phyloP scores from a whole-genome alignment of 2,797 vertebrate species.

The Amblyraja radiata region DNA sequence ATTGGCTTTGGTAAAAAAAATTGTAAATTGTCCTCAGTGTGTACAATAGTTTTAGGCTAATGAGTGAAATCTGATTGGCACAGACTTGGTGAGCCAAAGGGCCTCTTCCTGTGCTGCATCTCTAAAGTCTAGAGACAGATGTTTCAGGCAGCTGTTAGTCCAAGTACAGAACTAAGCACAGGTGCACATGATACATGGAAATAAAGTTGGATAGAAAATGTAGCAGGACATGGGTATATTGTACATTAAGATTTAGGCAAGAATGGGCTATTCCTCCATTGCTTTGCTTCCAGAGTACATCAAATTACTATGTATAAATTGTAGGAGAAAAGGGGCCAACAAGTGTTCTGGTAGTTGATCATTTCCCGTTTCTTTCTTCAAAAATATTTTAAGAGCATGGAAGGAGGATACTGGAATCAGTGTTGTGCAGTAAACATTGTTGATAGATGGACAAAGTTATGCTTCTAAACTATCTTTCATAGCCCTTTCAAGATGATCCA shows the following conservation, averaged over 20 bases:
- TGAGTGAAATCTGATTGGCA: too few species aligned
- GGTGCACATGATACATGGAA: neutral
- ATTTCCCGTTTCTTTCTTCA: neutral
- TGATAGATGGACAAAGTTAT: neutral
- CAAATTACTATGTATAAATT: neutral
- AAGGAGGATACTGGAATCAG: neutral
- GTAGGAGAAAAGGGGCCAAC: neutral
- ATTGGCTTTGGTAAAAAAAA: too few species aligned
- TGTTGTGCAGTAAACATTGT: neutral
- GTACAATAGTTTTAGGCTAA: too few species aligned
- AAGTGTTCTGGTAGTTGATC: neutral
- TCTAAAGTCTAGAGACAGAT: neutral
- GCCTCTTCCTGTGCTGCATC: too few species aligned
- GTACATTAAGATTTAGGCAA: neutral
- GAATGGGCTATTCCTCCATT: neutral
- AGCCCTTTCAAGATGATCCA: too few species aligned
- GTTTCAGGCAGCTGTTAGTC: neutral
- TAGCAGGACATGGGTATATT: neutral
- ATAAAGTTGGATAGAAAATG: neutral
- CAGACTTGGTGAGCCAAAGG: too few species aligned
- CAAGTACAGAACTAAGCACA: neutral
- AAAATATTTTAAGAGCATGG: neutral
- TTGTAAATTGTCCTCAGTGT: too few species aligned
- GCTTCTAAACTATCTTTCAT: too few species aligned
- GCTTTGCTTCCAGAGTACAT: neutral